Percentiles rank a stretch among this genome's conserved stretches.
Evolutionary conservation across 1,140 invertebrate species (phyloP).

Genomic region (Lasioglossum albipes): DNA sequence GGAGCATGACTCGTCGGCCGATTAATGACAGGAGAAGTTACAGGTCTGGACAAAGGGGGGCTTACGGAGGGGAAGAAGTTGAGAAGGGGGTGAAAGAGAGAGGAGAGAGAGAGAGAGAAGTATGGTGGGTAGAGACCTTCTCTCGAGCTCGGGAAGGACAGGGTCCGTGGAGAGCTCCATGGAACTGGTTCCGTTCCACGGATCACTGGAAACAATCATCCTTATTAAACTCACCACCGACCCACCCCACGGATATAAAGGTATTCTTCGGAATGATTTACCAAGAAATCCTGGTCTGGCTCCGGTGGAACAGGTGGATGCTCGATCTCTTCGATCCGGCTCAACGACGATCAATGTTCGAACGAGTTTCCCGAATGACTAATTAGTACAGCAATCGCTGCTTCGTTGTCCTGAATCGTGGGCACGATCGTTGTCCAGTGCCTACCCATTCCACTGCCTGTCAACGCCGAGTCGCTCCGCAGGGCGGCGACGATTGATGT

Average conservation of each 20-base stretch:
- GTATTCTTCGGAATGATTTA: conserved; percentile 68
- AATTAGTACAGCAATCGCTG: too few species aligned
- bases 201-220: conserved; percentile 72
- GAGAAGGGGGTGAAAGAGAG: background rate
- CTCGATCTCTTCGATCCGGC: conserved; percentile 28
- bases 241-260: conserved; percentile 62
- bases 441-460: too few species aligned
- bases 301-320: conserved; percentile 54
- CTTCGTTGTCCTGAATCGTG: too few species aligned
- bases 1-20: conserved; percentile 64
- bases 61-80: background rate
- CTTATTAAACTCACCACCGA: conserved; percentile 69
- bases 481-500: too few species aligned
- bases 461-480: too few species aligned
- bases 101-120: background rate
- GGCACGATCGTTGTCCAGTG: too few species aligned
- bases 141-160: conserved; percentile 4
- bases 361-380: too few species aligned
- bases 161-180: conserved; percentile 40
- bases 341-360: background rate
- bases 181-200: conserved; percentile 67
- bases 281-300: conserved; percentile 57
- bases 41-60: conserved; percentile 28
- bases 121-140: background rate
- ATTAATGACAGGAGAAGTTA: conserved; percentile 66